Conservation (phyloP, 1,140 invertebrate species). For the Diorhabda elongata region DNA sequence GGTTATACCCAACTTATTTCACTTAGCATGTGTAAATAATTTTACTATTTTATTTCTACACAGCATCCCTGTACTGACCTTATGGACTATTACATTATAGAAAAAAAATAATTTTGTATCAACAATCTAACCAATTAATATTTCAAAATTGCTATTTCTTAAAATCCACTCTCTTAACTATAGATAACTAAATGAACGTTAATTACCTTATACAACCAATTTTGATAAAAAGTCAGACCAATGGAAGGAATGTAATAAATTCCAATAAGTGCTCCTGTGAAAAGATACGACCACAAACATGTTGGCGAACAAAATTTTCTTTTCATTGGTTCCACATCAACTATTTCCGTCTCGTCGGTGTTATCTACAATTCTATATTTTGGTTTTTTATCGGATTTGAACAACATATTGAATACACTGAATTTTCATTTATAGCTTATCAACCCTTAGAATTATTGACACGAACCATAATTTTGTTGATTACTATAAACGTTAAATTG, state of each 20-base stretch:
- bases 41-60: too few species aligned
- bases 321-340: constrained; percentile 38
- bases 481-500: too few species aligned
- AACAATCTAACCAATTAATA: background rate
- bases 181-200: constrained; percentile 11
- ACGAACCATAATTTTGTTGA: too few species aligned
- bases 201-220: constrained; percentile 82
- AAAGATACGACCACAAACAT: constrained; percentile 42
- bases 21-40: too few species aligned
- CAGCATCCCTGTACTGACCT: too few species aligned
- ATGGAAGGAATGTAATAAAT: constrained; percentile 89
- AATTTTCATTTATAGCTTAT: too few species aligned
- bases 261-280: constrained; percentile 58
- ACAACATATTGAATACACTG: constrained; percentile 9
- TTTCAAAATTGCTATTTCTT: background rate
- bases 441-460: too few species aligned
- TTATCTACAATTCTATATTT: constrained; percentile 38
- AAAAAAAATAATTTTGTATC: constrained; percentile 14
- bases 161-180: constrained; percentile 9
- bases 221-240: constrained; percentile 93
- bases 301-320: constrained; percentile 34
- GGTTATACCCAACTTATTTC: too few species aligned
- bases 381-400: constrained; percentile 31
- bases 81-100: background rate
- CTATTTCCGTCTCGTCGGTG: constrained; percentile 29